Evolutionary conservation across 1,140 invertebrate species (phyloP).

Genomic region (Diuraphis noxia): DNA sequence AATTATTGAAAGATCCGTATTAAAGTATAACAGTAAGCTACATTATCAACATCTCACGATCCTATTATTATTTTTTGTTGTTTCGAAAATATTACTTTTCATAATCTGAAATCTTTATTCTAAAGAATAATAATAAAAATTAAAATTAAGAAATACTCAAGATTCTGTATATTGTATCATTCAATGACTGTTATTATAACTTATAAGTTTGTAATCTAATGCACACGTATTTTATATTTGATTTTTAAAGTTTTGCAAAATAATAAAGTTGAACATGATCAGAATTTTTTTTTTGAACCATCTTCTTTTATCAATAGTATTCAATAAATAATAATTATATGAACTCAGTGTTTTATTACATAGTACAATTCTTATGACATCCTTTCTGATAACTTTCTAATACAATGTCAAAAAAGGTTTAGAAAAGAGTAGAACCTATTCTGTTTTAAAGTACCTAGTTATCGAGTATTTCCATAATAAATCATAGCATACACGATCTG

Average conservation of each 20-base stretch:
- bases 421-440: no score
- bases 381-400: background rate
- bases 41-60: background rate
- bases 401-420: background rate
- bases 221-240: background rate
- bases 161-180: background rate
- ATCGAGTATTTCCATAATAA: no score
- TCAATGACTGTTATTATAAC: background rate
- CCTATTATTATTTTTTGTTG: background rate
- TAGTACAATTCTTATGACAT: background rate
- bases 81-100: background rate
- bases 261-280: background rate
- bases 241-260: background rate
- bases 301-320: background rate
- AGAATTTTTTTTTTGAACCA: background rate
- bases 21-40: background rate
- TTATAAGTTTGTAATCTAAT: background rate
- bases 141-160: background rate
- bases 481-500: no score
- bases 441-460: no score
- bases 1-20: background rate
- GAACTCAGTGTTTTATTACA: background rate
- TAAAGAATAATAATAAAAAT: background rate
- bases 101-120: background rate
- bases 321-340: background rate